Evolutionary conservation across 2,113 vertebrate genomes (phyloP).

Genomic region (Hystrix brachyura): DNA sequence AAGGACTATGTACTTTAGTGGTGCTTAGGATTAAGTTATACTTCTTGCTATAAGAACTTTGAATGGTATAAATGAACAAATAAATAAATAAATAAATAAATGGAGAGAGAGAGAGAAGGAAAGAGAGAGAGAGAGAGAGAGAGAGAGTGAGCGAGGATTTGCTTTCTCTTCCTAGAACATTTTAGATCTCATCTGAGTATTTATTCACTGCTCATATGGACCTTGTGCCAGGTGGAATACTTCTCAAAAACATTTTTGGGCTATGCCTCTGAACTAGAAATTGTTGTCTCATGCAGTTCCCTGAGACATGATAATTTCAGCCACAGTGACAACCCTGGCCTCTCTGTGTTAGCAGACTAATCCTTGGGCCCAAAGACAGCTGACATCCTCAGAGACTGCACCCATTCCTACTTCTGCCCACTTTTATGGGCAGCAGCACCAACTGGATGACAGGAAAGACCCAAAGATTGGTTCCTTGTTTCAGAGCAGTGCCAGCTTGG

Average conservation of each 20-base stretch:
- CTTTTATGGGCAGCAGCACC: neutral
- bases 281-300: neutral
- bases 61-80: neutral
- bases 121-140: no score
- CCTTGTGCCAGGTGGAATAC: neutral
- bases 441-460: neutral
- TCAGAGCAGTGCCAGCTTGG: neutral
- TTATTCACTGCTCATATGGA: neutral
- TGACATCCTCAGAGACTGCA: neutral
- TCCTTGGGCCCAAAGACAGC: neutral
- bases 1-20: neutral
- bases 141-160: neutral
- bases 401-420: neutral
- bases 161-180: slow-evolving; percentile 3
- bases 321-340: neutral
- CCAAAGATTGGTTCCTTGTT: neutral
- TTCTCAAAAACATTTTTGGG: neutral
- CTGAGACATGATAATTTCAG: neutral
- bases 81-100: no score
- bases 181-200: neutral
- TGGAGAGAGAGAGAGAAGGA: no score
- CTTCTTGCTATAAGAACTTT: neutral
- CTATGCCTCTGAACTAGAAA: neutral
- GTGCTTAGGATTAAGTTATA: neutral
- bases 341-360: neutral